These are phyloP conservation scores for Odontamblyopus rebecca DNA, from an alignment of 2,797 vertebrate species.

Conservation along the genomic window DNA sequence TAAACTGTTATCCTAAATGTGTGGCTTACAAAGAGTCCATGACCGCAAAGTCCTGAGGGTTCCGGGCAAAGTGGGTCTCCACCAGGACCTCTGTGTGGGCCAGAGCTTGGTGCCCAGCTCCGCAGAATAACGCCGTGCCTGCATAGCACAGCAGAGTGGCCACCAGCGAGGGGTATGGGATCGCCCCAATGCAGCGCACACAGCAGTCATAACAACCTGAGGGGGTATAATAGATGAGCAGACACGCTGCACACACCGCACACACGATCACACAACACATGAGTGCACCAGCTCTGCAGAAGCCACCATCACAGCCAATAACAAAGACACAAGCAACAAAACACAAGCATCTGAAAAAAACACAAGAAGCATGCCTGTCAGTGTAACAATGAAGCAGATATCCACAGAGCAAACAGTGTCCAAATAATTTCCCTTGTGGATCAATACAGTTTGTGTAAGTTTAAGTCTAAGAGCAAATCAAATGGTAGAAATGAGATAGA, in stretches of 20 bases:
- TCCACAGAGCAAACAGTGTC: conserved; percentile 61
- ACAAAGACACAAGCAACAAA: conserved; percentile 52
- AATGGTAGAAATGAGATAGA: conserved; percentile 72
- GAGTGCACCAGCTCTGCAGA: conserved; percentile 46
- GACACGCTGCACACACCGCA: conserved; percentile 80
- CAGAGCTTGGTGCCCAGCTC: conserved; percentile 94
- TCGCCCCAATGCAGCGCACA: conserved; percentile 92
- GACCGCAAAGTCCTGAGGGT: conserved; percentile 88
- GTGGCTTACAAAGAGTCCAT: conserved; percentile 92
- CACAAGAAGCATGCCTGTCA: conserved; percentile 53
- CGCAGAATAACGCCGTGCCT: conserved; percentile 94
- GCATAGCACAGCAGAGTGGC: conserved; percentile 95
- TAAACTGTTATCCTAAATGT: neutral
- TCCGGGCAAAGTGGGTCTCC: conserved; percentile 94
- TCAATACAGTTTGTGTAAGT: too few relatives aligned
- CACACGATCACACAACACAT: conserved; percentile 80
- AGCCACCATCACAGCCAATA: conserved; percentile 57
- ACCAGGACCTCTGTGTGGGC: conserved; percentile 89
- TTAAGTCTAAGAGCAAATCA: too few relatives aligned
- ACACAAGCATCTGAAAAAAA: conserved; percentile 49
- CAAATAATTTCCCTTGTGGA: too few relatives aligned
- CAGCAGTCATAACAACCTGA: conserved; percentile 98
- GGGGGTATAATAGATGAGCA: conserved; percentile 82
- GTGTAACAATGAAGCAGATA: conserved; percentile 63
- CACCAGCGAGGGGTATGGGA: conserved; percentile 93